Conservation (phyloP, 2,888 invertebrate species). For the Nymphalis urticae region DNA sequence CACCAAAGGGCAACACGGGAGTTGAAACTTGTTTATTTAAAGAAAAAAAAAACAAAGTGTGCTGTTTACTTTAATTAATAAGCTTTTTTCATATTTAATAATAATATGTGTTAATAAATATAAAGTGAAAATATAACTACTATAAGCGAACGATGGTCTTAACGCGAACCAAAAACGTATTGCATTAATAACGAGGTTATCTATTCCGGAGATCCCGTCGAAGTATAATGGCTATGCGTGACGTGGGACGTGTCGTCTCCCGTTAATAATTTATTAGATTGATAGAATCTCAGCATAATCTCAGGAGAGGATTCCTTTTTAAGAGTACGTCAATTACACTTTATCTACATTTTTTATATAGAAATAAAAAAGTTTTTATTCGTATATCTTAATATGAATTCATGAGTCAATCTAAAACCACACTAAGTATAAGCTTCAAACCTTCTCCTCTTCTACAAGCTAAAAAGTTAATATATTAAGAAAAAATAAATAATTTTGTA, state of each 20-base stretch:
- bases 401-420: too few relatives aligned
- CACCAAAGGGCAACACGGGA: too few relatives aligned
- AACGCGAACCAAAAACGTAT: slow-evolving; percentile 48
- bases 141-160: slow-evolving; percentile 1
- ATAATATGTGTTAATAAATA: not conserved
- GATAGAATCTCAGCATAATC: slow-evolving; percentile 60
- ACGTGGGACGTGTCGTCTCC: slow-evolving; percentile 52
- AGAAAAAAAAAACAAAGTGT: too few relatives aligned
- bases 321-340: slow-evolving; percentile 20
- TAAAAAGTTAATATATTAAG: too few relatives aligned
- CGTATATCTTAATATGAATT: too few relatives aligned
- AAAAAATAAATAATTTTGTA: too few relatives aligned
- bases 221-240: slow-evolving; percentile 54
- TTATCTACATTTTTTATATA: not conserved
- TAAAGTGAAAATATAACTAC: not conserved
- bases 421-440: too few relatives aligned
- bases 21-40: too few relatives aligned
- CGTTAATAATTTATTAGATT: slow-evolving; percentile 70
- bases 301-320: slow-evolving; percentile 25
- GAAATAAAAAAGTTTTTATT: not conserved
- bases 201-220: slow-evolving; percentile 50
- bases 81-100: too few relatives aligned
- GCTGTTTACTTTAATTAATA: too few relatives aligned
- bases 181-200: slow-evolving; percentile 68
- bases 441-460: too few relatives aligned